Percentiles rank a stretch among this genome's conserved stretches.
phyloP scores from a whole-genome alignment of 35 echinoderm and acorn worm genomes.

The Holothuria glaberrima region DNA sequence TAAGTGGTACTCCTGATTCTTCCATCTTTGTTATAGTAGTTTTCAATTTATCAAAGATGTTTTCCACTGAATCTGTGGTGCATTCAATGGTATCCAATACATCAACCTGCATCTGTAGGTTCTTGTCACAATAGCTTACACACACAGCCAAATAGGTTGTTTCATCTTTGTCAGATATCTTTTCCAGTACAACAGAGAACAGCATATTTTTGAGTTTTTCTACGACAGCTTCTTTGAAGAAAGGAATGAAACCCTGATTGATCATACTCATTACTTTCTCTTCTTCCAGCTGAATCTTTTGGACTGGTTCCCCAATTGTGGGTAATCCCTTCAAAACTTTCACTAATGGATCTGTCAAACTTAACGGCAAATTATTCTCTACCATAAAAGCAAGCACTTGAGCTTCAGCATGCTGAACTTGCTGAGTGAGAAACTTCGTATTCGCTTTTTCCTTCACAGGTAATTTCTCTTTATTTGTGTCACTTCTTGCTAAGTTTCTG shows the following conservation, averaged over 20 bases:
- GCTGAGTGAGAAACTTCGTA: not conserved
- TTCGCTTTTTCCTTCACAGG: not conserved
- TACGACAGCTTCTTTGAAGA: constrained; percentile 19
- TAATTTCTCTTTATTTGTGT: not conserved
- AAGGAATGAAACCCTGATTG: not conserved
- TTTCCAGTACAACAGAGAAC: constrained; percentile 16
- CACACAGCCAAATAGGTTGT: constrained; percentile 21
- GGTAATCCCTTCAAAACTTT: constrained; percentile 20
- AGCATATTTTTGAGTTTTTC: constrained; percentile 19
- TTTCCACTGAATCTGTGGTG: not conserved
- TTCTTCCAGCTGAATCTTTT: not conserved
- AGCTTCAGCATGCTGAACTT: constrained; percentile 39
- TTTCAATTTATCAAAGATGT: constrained; percentile 36
- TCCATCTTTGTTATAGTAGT: constrained; percentile 25
- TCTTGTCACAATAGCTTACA: constrained; percentile 27
- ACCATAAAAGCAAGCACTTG: constrained; percentile 41
- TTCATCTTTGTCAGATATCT: constrained; percentile 11
- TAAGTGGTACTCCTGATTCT: constrained; percentile 3
- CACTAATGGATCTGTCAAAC: constrained; percentile 34
- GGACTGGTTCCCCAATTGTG: constrained; percentile 18
- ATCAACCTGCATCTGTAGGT: constrained; percentile 46
- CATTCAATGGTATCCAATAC: constrained; percentile 24
- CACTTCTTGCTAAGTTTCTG: not conserved
- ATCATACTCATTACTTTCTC: constrained; percentile 12
- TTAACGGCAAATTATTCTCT: constrained; percentile 38